Conservation (phyloP, 2,113 vertebrate genomes). For the Romanogobio albipinnatus region DNA sequence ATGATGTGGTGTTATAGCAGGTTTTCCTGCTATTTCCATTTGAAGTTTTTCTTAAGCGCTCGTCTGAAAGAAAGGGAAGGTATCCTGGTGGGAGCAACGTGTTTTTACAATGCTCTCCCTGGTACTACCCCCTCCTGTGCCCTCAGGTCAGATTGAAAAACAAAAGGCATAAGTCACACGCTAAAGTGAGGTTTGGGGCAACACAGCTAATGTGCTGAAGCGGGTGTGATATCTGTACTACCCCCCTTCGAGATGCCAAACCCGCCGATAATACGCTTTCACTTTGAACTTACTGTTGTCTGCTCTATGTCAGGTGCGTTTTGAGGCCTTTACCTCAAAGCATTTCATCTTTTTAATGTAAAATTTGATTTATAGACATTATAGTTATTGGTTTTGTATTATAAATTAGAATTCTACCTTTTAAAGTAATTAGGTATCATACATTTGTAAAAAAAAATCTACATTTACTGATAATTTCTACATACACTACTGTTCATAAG, state of each 20-base stretch:
- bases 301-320: neutral
- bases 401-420: neutral
- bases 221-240: slow-evolving; percentile 69
- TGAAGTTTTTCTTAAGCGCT: slow-evolving; percentile 69
- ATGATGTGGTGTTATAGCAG: slow-evolving; percentile 78
- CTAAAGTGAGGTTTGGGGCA: slow-evolving; percentile 68
- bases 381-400: neutral
- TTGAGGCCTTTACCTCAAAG: neutral
- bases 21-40: slow-evolving; percentile 78
- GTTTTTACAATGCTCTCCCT: neutral
- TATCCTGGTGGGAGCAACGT: slow-evolving; percentile 56
- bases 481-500: neutral
- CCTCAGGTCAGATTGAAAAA: slow-evolving; percentile 65
- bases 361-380: neutral
- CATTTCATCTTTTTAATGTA: neutral
- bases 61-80: slow-evolving; percentile 69
- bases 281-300: neutral
- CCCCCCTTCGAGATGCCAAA: slow-evolving; percentile 56
- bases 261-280: neutral
- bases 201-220: slow-evolving; percentile 58
- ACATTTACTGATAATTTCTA: neutral
- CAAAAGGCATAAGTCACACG: slow-evolving; percentile 73
- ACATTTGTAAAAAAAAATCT: neutral
- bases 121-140: slow-evolving; percentile 27
- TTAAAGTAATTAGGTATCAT: neutral